phyloP scores from a whole-genome alignment of 2,888 invertebrate genomes.

The Drosophila neonasuta region DNA sequence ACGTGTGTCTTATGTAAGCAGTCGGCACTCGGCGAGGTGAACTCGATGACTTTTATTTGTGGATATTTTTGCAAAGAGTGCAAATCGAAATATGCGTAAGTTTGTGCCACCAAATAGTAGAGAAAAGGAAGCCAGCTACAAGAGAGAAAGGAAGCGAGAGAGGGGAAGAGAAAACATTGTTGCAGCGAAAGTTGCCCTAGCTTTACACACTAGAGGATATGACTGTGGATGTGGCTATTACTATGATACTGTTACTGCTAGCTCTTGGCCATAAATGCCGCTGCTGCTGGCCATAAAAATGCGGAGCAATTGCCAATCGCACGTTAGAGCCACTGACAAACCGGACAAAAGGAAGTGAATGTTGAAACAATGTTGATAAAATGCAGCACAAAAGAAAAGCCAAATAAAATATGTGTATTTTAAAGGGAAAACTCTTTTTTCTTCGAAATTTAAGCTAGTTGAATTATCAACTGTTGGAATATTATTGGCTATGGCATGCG shows the following conservation, averaged over 20 bases:
- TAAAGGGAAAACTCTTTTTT: conserved; percentile 11
- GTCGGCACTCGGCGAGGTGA: conserved; percentile 32
- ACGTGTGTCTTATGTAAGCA: conserved; percentile 45
- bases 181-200: conserved; percentile 55
- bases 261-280: conserved; percentile 70
- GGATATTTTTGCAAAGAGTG: conserved; percentile 54
- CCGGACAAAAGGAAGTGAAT: conserved; percentile 37
- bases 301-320: conserved; percentile 53
- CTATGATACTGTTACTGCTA: conserved; percentile 60
- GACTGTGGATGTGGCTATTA: conserved; percentile 30
- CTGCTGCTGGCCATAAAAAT: conserved; percentile 53
- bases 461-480: not conserved
- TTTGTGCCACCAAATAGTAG: conserved; percentile 6
- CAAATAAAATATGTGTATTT: conserved; percentile 14
- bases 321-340: conserved; percentile 23
- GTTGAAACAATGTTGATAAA: conserved; percentile 18
- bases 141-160: not conserved
- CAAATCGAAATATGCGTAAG: conserved; percentile 67
- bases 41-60: conserved; percentile 60
- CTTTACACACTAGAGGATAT: conserved; percentile 33
- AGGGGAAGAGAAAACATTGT: conserved; percentile 38
- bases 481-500: not conserved
- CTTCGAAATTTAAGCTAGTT: not conserved
- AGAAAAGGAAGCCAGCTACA: not conserved
- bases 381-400: conserved; percentile 4